Evolutionary conservation across 1,140 invertebrate species (phyloP), one percentile per base, ranked within the genome.

Genomic region (Bombus soroeensis): DNA sequence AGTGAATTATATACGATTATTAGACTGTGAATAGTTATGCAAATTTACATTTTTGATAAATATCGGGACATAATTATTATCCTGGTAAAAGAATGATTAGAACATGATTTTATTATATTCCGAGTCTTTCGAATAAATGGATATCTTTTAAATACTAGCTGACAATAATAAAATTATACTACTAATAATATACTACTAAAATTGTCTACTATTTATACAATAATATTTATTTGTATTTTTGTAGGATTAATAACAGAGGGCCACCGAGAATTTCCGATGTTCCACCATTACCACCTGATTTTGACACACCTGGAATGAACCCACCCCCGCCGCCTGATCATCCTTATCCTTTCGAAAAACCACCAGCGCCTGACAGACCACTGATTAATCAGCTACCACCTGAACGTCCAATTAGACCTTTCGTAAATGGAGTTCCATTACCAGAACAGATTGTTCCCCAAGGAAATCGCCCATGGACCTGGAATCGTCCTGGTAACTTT

Each of bases 191-290:
- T n/a, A n/a, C n/a, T n/a, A n/a, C n/a, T n/a, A n/a, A n/a, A n/a
- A n/a, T 12, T 3, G 15, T 22, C 15, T 15, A 39, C 3, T 6
- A 18, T 37, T 37, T 22, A n/a, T 53, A 12, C 18, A 47, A 5
- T 10, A 73, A 34, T 1, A 43, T 32, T 3, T 15, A 5, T 59
- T 70, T 39, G 1, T 32, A n/a, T 39, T 43, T 72, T 89, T 96
- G 96, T 0, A 96, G 98, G 85, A 98, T 98, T 59, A 99, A 99
- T 91, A 98, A 98, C 92, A 95, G 98, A 72, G 98, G 98, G 4
- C 98, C 98, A 1, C 98, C 98, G 0, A 96, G 97, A 75, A 97
- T 98, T 76, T 96, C 97, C 0, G 97, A 98, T 89, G 95, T 97
- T 5, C 97, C 97, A 32, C 94, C 93, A 2, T 90, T 97, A 53